phyloP scores from a whole-genome alignment of 1,140 invertebrate genomes.

The Dryas iulia region DNA sequence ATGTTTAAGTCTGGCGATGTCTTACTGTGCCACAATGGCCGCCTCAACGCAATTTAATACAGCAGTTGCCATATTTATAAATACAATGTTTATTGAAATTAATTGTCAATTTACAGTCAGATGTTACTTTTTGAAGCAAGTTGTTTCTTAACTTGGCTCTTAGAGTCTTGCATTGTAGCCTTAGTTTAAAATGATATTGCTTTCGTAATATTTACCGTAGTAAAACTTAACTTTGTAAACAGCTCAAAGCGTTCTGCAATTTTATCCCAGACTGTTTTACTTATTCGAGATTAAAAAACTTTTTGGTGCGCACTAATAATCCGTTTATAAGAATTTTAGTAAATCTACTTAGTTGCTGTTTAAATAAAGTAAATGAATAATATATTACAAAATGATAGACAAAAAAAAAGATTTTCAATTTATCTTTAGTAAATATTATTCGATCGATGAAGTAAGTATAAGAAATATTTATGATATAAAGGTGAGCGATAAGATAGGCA shows the following conservation, averaged over 20 bases:
- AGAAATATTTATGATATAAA: too few relatives aligned
- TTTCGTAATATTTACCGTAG: constrained; percentile 25
- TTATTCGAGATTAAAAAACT: constrained; percentile 27
- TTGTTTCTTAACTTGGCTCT: constrained; percentile 8
- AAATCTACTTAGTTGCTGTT: background rate
- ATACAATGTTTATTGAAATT: background rate
- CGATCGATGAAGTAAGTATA: too few relatives aligned
- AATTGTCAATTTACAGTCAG: background rate
- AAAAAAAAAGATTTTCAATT: too few relatives aligned
- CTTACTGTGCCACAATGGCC: too few relatives aligned
- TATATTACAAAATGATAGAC: too few relatives aligned
- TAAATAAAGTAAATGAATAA: background rate
- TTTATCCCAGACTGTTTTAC: constrained; percentile 21
- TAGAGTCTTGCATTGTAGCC: constrained; percentile 7
- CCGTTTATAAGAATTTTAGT: background rate
- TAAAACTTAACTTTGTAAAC: constrained; percentile 27
- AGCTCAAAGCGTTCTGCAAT: constrained; percentile 19
- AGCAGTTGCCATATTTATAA: background rate
- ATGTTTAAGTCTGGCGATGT: too few relatives aligned
- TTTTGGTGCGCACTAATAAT: constrained; percentile 14
- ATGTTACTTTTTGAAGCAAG: background rate
- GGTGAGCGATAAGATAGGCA: too few relatives aligned
- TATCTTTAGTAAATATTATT: too few relatives aligned
- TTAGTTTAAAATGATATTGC: constrained; percentile 28
- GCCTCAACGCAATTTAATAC: too few relatives aligned